These are phyloP conservation scores for Dinoponera quadriceps DNA, from an alignment of 1,140 invertebrate genomes.

Conservation along the genomic window DNA sequence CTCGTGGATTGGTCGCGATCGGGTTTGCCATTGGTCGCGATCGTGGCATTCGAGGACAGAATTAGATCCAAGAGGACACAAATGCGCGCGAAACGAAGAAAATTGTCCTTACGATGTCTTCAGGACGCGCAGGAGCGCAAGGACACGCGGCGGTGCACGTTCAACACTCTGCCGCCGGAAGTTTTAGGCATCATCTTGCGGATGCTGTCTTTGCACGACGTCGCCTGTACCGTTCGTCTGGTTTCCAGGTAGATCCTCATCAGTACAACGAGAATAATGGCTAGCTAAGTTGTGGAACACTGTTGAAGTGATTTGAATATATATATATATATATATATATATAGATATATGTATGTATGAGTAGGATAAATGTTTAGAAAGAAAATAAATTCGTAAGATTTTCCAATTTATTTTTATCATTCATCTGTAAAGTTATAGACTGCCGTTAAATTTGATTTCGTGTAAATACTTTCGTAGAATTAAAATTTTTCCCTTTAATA, in stretches of 20 bases:
- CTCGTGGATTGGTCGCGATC: conserved; percentile 42
- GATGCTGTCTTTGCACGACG: conserved; percentile 76
- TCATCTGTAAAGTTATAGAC: too few species aligned
- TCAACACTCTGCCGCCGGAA: conserved; percentile 82
- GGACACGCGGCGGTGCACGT: conserved; percentile 33
- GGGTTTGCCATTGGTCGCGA: conserved; percentile 32
- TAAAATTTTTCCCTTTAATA: too few species aligned
- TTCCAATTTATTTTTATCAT: too few species aligned
- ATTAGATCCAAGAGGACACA: conserved; percentile 43
- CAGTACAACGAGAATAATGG: not conserved
- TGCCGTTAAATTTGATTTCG: too few species aligned
- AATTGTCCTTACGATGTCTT: conserved; percentile 54
- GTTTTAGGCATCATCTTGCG: conserved; percentile 81
- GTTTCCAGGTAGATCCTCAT: conserved; percentile 79
- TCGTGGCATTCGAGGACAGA: not conserved
- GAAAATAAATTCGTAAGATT: too few species aligned
- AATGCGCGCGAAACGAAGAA: conserved; percentile 73
- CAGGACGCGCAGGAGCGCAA: conserved; percentile 20
- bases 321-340: too few species aligned
- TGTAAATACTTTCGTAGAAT: too few species aligned
- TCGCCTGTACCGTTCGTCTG: conserved; percentile 78
- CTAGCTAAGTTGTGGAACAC: not conserved
- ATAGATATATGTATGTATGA: not conserved
- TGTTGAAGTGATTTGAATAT: not conserved
- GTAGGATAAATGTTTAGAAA: not conserved